phyloP scores from a whole-genome alignment of 2,888 invertebrate species.

The Polyommatus iphigenia region DNA sequence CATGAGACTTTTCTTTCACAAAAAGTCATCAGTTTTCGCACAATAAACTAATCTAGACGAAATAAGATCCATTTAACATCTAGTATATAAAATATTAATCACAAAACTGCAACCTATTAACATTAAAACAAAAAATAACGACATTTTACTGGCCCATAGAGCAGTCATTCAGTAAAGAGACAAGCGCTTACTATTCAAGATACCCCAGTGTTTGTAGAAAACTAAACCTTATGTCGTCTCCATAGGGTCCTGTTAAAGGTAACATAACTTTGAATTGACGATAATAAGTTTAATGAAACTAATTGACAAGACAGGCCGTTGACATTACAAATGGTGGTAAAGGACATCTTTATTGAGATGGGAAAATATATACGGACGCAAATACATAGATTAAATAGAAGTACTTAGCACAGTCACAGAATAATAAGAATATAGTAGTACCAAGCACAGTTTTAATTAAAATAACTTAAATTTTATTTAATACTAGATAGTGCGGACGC shows the following conservation, averaged over 20 bases:
- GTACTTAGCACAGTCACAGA: too few species aligned
- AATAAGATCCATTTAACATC: too few species aligned
- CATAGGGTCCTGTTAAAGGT: background rate
- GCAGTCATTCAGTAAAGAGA: constrained; percentile 45
- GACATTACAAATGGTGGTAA: background rate
- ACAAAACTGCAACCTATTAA: background rate
- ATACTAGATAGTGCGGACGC: too few species aligned
- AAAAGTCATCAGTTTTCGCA: too few species aligned
- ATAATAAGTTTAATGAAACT: constrained; percentile 54
- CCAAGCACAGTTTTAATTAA: too few species aligned
- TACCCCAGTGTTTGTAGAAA: background rate
- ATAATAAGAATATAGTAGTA: too few species aligned
- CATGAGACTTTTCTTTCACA: too few species aligned
- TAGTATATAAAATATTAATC: background rate
- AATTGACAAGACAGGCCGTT: constrained; percentile 11
- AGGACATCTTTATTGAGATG: background rate
- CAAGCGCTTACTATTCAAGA: constrained; percentile 42
- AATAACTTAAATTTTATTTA: too few species aligned
- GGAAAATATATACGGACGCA: background rate
- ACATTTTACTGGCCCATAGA: constrained; percentile 42
- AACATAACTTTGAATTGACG: background rate
- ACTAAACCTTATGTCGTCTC: background rate
- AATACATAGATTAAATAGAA: background rate
- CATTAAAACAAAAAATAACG: constrained; percentile 34
- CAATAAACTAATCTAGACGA: too few species aligned